Conservation (phyloP, 23 tunicate species). For the Corella eumyota region DNA sequence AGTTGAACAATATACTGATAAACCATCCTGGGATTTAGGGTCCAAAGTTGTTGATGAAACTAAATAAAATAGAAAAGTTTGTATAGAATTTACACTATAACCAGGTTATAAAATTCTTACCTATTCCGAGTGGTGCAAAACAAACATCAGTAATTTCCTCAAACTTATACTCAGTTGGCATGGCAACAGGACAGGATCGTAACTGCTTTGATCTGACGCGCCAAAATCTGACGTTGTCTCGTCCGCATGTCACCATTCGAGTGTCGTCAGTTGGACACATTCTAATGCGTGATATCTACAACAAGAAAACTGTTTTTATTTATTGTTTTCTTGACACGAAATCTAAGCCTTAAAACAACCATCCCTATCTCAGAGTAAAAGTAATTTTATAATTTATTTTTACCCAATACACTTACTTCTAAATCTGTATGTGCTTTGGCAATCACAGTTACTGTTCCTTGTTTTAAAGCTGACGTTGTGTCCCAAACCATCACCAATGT, state of each 20-base stretch:
- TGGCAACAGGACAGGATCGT: conserved; percentile 76
- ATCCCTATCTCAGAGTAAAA: no score
- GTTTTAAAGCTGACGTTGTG: conserved; percentile 61
- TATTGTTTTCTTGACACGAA: no score
- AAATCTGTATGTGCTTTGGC: conserved; percentile 80
- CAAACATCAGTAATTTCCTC: conserved; percentile 72
- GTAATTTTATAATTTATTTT: no score
- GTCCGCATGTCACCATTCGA: conserved; percentile 74
- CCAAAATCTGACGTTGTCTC: conserved; percentile 90
- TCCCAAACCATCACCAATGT: conserved; percentile 88
- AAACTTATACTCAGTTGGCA: conserved; percentile 46
- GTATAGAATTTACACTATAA: no score
- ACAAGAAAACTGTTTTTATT: no score
- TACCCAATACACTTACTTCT: conserved; percentile 39
- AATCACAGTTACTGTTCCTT: conserved; percentile 53
- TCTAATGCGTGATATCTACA: conserved; percentile 39
- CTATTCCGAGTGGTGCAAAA: conserved; percentile 41
- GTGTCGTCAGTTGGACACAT: conserved; percentile 79
- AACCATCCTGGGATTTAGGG: conserved; percentile 3
- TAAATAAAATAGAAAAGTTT: no score
- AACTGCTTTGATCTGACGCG: conserved; percentile 78
- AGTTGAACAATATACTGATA: conserved; percentile 72
- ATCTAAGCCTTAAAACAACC: no score
- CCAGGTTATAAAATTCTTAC: no score
- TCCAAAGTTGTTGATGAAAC: no score